Evolutionary conservation across 2,797 vertebrate species (phyloP), one percentile per base, ranked within the genome.

Genomic region (Smutsia gigantea): DNA sequence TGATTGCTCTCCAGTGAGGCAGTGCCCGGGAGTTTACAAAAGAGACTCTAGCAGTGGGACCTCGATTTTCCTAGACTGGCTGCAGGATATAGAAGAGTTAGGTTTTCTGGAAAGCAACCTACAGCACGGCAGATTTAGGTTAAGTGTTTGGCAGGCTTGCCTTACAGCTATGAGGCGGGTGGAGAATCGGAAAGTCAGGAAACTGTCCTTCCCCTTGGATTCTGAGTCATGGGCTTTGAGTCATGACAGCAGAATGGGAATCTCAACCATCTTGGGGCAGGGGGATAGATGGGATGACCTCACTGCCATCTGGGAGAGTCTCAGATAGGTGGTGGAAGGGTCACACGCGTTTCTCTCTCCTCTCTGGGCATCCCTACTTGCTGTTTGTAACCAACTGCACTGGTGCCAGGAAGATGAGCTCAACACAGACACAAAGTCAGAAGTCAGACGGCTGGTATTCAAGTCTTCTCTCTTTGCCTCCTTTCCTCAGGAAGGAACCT

Each of bases 321-420:
- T 95, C 66, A 68, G 74, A 66, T 13, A 89, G 88, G 71, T 93
- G 90, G 66, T 19, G n/a, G 89, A 21, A 81, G n/a, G 79, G 23
- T 53, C 64, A 57, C 27, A 64, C 7, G 66, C 37, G 46, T 74
- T 53, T 93, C 87, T 63, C 81, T 71, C 61, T 31, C 51, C 10
- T 64, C 68, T 82, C 86, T 87, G 93, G 94, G 91, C 75, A 95
- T 93, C 61, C 68, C 46, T 89, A 81, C 71, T 92, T 96, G 92
- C 94, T 96, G 81, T 95, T 95, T 97, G 87, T 85, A 83, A 83
- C 74, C 63, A 94, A 27, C 29, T 49, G 23, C 53, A 31, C 69
- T 55, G 53, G 74, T 88, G 51, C 68, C 87, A 94, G 96, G 96
- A 97, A 97, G 97, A 93, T 95, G 97, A 97, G 78, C 92, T 97